Evolutionary conservation across 1,140 invertebrate species (phyloP).

Genomic region (Pissodes strobi): DNA sequence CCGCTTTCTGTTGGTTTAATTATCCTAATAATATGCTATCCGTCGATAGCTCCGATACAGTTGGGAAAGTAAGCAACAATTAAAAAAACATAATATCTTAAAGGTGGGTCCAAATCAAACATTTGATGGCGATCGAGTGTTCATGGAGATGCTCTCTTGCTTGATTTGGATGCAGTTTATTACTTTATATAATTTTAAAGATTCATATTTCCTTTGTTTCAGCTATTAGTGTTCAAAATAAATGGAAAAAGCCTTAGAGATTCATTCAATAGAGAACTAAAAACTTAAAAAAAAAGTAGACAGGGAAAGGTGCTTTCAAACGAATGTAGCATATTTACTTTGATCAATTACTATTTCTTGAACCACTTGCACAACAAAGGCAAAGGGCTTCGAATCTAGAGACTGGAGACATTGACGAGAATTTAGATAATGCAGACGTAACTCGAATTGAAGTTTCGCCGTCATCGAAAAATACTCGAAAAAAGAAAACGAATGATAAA

Average conservation of each 20-base stretch:
- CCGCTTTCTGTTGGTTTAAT: background rate
- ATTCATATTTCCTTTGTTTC: background rate
- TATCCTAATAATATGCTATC: background rate
- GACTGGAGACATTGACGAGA: background rate
- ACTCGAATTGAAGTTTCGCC: background rate
- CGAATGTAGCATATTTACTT: background rate
- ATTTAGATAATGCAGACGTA: background rate
- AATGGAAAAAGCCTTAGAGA: background rate
- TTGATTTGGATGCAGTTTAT: background rate
- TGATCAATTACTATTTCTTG: background rate
- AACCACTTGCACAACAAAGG: background rate
- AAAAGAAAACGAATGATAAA: background rate
- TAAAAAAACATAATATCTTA: background rate
- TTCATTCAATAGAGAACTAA: background rate
- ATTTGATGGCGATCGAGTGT: background rate
- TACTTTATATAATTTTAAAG: background rate
- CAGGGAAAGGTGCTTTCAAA: background rate
- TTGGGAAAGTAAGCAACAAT: background rate
- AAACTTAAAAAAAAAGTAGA: no score
- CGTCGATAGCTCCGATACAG: background rate
- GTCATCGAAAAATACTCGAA: background rate
- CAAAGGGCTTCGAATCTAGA: background rate
- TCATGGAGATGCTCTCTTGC: background rate
- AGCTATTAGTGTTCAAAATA: background rate
- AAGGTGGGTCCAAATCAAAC: background rate